A percentile compares a stretch with the other conserved stretches of the same genome.
These are phyloP conservation scores for Perodicticus potto DNA, from an alignment of 2,797 vertebrate genomes.

Conservation along the genomic window DNA sequence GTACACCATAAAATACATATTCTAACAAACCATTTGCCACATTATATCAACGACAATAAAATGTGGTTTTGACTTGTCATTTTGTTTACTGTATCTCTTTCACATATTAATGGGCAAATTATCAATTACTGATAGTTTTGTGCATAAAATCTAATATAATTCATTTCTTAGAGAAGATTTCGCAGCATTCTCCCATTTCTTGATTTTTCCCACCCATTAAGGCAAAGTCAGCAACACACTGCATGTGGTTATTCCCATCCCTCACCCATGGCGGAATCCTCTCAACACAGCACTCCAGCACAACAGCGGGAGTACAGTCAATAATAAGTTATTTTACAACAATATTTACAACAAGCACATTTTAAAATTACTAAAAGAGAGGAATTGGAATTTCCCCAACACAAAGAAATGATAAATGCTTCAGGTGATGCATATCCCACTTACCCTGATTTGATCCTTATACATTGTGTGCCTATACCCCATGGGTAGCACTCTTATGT, in stretches of 20 bases:
- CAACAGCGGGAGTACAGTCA: no score
- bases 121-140: constrained; percentile 5
- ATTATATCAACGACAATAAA: constrained; percentile 39
- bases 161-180: constrained; percentile 19
- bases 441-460: neutral
- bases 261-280: neutral
- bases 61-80: neutral
- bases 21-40: neutral
- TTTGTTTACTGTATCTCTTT: neutral
- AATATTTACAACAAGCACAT: neutral
- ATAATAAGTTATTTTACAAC: neutral
- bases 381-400: neutral
- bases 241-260: neutral
- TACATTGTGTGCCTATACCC: neutral
- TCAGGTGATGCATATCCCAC: neutral
- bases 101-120: neutral
- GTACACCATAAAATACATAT: neutral
- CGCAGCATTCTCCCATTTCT: neutral
- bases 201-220: neutral
- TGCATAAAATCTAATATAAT: neutral
- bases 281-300: neutral
- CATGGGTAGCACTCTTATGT: neutral
- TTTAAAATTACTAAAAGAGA: neutral
- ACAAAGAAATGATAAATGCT: neutral
- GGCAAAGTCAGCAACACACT: neutral